Conservation (phyloP, 1,140 invertebrate genomes). For the Drosophila sp. region DNA sequence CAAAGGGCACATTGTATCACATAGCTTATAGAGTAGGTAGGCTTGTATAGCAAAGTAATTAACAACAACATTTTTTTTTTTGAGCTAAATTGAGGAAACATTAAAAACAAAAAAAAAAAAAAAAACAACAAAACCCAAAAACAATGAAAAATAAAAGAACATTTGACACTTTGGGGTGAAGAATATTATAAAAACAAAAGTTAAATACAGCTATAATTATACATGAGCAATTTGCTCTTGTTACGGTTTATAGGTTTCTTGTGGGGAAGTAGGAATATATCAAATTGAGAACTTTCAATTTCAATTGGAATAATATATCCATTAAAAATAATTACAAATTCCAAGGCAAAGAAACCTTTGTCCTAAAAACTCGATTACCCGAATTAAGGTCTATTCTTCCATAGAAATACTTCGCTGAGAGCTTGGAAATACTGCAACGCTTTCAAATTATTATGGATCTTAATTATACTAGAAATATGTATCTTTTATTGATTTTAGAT, state of each 20-base stretch:
- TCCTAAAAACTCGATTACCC: no score
- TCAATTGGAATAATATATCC: neutral
- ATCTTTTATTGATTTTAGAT: no score
- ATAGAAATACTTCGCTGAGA: no score
- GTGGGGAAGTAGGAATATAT: neutral
- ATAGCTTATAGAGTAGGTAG: conserved; percentile 20
- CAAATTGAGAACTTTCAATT: neutral
- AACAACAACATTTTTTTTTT: conserved; percentile 33
- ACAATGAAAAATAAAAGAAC: conserved; percentile 11
- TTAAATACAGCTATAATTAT: neutral
- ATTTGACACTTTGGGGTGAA: conserved; percentile 32
- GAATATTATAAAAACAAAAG: neutral
- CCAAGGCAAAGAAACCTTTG: no score
- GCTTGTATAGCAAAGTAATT: conserved; percentile 32
- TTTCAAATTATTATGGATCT: no score
- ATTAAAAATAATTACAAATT: no score
- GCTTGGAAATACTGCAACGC: no score
- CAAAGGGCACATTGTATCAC: conserved; percentile 30
- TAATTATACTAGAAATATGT: no score
- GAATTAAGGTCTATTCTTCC: no score
- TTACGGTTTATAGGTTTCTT: neutral
- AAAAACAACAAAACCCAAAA: conserved; percentile 6
- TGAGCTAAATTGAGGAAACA: conserved; percentile 66
- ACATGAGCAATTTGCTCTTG: neutral
- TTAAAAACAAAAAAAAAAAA: conserved; percentile 40